phyloP scores from a whole-genome alignment of 2,113 vertebrate genomes.

The Solea senegalensis region DNA sequence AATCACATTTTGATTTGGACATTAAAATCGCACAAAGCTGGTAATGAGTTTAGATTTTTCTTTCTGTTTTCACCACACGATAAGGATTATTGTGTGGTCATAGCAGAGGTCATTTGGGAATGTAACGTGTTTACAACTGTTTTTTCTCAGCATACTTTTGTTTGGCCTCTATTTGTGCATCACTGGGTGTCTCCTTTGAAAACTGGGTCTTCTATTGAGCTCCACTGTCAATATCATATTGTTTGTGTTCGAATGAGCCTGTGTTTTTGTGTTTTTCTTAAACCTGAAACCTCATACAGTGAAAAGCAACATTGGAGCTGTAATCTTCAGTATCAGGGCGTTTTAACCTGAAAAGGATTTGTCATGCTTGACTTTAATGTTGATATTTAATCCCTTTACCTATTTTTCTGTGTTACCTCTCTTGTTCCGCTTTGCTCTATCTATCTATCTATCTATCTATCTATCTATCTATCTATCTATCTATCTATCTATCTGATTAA shows the following conservation, averaged over 20 bases:
- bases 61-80: background rate
- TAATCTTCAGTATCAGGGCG: conserved; percentile 67
- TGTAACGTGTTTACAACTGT: conserved; percentile 42
- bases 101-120: conserved; percentile 31
- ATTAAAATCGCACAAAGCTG: too few species aligned
- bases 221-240: conserved; percentile 53
- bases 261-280: conserved; percentile 37
- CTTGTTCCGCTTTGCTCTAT: background rate
- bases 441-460: conserved; percentile 5
- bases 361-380: conserved; percentile 53
- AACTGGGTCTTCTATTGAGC: conserved; percentile 70
- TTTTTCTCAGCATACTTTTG: conserved; percentile 11
- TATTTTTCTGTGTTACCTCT: background rate
- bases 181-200: conserved; percentile 50
- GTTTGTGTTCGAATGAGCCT: conserved; percentile 56
- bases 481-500: background rate
- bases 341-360: conserved; percentile 64
- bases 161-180: conserved; percentile 29
- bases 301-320: conserved; percentile 50
- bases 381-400: conserved; percentile 43
- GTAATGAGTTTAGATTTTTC: background rate
- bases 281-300: conserved; percentile 64
- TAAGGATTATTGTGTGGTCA: conserved; percentile 6
- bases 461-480: background rate
- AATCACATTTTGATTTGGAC: background rate